Evolutionary conservation across 2,888 invertebrate genomes (phyloP).

Genomic region (Cephus pulcher): DNA sequence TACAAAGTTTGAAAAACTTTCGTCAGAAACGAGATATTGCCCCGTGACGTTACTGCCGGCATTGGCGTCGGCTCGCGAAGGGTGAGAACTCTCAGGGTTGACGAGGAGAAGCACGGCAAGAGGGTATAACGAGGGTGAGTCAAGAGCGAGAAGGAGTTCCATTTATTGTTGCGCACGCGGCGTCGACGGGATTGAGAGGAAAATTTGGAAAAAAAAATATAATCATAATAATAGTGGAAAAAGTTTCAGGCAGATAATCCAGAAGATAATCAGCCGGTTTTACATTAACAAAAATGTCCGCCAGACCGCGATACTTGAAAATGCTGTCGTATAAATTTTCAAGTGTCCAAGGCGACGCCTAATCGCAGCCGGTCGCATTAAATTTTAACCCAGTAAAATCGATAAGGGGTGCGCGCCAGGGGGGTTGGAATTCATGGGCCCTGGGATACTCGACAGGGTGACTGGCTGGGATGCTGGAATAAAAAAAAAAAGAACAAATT

Average conservation of each 20-base stretch:
- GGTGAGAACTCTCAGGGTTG: not conserved
- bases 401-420: not conserved
- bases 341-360: not conserved
- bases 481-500: not conserved
- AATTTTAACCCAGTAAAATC: not conserved
- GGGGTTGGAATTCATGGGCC: not conserved
- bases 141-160: not conserved
- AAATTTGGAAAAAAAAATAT: not conserved
- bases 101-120: not conserved
- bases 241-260: not conserved
- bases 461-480: not conserved
- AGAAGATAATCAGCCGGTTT: not conserved
- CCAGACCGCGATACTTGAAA: not conserved
- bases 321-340: not conserved
- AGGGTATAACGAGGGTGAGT: not conserved
- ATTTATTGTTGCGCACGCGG: not conserved
- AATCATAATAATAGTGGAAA: not conserved
- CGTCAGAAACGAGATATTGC: conserved; percentile 32
- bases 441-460: not conserved
- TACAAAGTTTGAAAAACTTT: conserved; percentile 57
- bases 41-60: conserved; percentile 30
- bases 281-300: not conserved
- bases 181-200: not conserved
- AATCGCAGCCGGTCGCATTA: not conserved
- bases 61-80: conserved; percentile 23